Conservation (phyloP, 1,140 invertebrate genomes). For the Mactra quadrangularis region DNA sequence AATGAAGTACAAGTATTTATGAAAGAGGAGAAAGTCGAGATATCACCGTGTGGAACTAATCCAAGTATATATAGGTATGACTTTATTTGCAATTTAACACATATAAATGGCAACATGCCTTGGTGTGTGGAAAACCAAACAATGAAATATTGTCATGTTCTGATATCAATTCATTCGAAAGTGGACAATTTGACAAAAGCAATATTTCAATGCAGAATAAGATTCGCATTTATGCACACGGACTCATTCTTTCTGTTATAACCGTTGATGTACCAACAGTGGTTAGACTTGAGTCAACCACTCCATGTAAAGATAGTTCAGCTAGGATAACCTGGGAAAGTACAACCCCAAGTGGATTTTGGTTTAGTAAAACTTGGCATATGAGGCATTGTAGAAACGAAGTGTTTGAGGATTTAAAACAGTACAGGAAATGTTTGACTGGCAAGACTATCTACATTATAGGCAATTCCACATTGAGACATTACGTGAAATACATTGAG, state of each 20-base stretch:
- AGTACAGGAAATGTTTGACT: conserved; percentile 10
- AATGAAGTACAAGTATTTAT: conserved; percentile 18
- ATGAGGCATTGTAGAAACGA: conserved; percentile 16
- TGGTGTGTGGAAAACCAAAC: conserved; percentile 52
- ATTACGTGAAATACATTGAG: conserved; percentile 34
- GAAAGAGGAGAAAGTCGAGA: not conserved
- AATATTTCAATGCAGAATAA: not conserved
- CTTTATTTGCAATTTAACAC: conserved; percentile 45
- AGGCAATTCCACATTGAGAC: conserved; percentile 29
- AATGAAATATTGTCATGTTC: conserved; percentile 5
- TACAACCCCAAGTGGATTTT: conserved; percentile 18
- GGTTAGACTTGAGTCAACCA: not conserved
- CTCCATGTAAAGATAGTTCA: conserved; percentile 2
- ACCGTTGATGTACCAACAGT: not conserved
- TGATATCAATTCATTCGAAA: conserved; percentile 20
- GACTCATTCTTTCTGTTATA: not conserved
- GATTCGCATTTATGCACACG: conserved; percentile 12
- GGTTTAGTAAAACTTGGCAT: conserved; percentile 27
- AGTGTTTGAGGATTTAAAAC: not conserved
- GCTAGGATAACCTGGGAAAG: conserved; percentile 8
- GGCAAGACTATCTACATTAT: conserved; percentile 18
- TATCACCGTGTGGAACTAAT: conserved; percentile 20
- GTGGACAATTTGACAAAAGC: not conserved
- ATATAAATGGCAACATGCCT: conserved; percentile 40
- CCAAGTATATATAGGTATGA: not conserved